Evolutionary conservation across 2,113 vertebrate species (phyloP).

Genomic region (Uria aalge): DNA sequence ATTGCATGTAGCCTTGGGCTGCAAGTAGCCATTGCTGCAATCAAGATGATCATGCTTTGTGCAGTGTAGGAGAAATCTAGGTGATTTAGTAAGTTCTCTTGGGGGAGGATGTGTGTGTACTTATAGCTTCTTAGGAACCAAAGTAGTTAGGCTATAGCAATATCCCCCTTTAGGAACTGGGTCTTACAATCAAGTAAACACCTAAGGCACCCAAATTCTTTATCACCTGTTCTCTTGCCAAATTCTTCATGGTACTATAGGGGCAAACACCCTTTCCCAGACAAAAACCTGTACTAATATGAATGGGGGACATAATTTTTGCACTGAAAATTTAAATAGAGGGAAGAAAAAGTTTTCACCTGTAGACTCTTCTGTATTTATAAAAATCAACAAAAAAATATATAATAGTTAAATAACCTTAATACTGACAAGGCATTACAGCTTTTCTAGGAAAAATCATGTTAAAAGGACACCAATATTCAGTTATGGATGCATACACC

Average conservation of each 20-base stretch:
- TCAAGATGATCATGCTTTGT: background rate
- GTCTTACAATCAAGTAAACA: background rate
- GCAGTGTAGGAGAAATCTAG: background rate
- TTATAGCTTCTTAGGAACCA: background rate
- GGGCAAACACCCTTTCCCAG: background rate
- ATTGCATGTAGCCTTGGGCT: background rate
- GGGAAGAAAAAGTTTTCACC: background rate
- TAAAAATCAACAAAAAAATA: background rate
- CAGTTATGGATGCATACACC: background rate
- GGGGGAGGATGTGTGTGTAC: too few relatives aligned
- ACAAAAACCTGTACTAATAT: background rate
- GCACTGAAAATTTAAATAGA: background rate
- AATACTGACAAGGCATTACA: background rate
- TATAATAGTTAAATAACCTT: background rate
- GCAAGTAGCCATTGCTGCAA: background rate
- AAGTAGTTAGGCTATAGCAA: background rate
- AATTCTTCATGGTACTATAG: background rate
- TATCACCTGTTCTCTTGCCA: background rate
- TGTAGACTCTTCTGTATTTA: background rate
- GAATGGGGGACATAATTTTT: background rate
- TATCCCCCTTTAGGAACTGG: background rate
- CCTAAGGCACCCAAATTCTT: background rate
- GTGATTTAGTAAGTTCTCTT: background rate
- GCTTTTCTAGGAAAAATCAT: background rate
- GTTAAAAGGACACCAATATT: background rate